These are phyloP conservation scores for Athripsodes cinereus DNA, from an alignment of 2,888 invertebrate species.

Conservation along the genomic window DNA sequence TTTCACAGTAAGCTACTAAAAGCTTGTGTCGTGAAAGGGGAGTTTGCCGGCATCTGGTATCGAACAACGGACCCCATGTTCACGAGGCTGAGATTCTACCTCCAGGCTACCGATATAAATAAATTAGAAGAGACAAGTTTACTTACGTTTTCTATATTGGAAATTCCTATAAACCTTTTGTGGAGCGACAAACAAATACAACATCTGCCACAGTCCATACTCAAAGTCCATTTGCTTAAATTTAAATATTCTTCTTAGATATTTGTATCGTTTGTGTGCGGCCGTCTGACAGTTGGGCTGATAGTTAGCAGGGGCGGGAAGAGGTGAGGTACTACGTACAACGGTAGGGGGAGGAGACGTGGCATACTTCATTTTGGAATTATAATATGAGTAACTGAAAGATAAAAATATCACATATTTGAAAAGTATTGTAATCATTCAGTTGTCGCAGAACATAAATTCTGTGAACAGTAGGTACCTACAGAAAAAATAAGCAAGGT, in stretches of 20 bases:
- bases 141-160: conserved; percentile 93
- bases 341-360: conserved; percentile 54
- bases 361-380: conserved; percentile 51
- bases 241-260: conserved; percentile 75
- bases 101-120: no score
- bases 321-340: conserved; percentile 55
- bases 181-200: conserved; percentile 88
- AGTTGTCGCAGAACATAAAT: no score
- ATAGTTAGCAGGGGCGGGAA: conserved; percentile 64
- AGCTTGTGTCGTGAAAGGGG: no score
- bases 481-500: no score
- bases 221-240: conserved; percentile 99
- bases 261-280: conserved; percentile 82
- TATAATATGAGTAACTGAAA: no score
- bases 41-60: no score
- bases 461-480: no score
- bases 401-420: no score
- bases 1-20: no score
- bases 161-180: conserved; percentile 97
- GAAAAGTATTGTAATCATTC: no score
- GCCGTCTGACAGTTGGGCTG: conserved; percentile 69
- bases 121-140: conserved; percentile 4
- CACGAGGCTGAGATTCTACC: no score
- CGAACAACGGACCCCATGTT: no score
- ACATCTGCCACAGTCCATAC: conserved; percentile 99